Base-by-base conservation (phyloP, 2,888 invertebrate species). In the Patella pellucida region DNA sequence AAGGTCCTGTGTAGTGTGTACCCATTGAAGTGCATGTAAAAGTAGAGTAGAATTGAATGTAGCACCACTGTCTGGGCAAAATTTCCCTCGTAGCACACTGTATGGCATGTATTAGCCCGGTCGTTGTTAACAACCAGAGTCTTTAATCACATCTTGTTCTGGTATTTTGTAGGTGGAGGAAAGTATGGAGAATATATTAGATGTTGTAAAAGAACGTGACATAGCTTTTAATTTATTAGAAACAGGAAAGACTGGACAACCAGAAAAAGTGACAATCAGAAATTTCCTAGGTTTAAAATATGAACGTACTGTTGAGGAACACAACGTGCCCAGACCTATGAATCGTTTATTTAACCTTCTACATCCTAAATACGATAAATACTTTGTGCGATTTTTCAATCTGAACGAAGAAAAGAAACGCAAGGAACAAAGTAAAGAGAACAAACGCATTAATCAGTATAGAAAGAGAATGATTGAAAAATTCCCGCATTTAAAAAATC, bases 101-200 rank as follows among this genome's bases (percentile, higher is more conserved):
- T 41, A 41, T 41, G 41, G 41, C 41, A 9, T 9, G 9, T 41
- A 41, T 41, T 41, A 41, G 41, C 41, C 41, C 41, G 9, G 41
- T 9, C 41, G 0, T 41, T 7, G 7, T 3, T 41, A 27, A 27
- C 3, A 27, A 27, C 27, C 2, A 5, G 7, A 5, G 31, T 41
- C 5, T 41, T 41, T 9, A 41, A 41, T 41, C 41, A 41, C 9
- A 41, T 41, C 41, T 9, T 41, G 41, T 41, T 41, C 1, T 41
- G 41, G 1, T 41, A 41, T 52, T 72, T 74, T 79, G n/a, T 80
- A 94, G 93, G 93, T 98, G 0, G 94, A 96, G 89, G 95, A 96
- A 84, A 97, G 98, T 23, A 99, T 99, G 99, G 93, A 94, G 79
- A 97, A 98, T 90, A 92, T 99, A 76, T 96, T 99, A 91, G 92